phyloP scores from a whole-genome alignment of 2,888 invertebrate genomes.

The Bhutanitis thaidina region DNA sequence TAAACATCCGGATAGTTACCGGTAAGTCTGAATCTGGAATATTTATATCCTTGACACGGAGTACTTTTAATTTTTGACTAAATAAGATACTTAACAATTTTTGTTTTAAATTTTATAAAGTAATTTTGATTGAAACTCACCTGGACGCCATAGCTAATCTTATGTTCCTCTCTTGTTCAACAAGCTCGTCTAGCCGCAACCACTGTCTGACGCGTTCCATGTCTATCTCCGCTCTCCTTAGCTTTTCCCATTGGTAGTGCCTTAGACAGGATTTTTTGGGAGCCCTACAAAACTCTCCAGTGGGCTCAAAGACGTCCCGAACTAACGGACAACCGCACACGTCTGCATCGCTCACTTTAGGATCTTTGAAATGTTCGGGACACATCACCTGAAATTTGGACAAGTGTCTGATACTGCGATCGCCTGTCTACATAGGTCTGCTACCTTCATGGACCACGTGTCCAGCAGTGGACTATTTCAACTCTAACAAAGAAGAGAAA shows the following conservation, averaged over 20 bases:
- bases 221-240: conserved; percentile 95
- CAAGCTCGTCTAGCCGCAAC: conserved; percentile 94
- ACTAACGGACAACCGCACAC: conserved; percentile 97
- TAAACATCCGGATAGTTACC: no score
- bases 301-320: conserved; percentile 89
- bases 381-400: conserved; percentile 84
- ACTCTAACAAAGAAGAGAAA: no score
- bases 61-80: no score
- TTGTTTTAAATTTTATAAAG: not conserved
- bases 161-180: conserved; percentile 95
- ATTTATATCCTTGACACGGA: no score
- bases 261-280: conserved; percentile 94
- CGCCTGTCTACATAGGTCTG: no score
- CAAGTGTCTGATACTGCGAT: no score
- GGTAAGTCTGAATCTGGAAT: no score
- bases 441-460: no score
- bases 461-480: no score
- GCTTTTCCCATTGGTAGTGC: conserved; percentile 98
- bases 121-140: conserved; percentile 31
- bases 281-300: conserved; percentile 91
- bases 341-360: conserved; percentile 91
- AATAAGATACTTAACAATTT: no score
- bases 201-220: conserved; percentile 95
- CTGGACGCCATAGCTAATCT: conserved; percentile 83
- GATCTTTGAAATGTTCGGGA: conserved; percentile 97